Base-by-base conservation (phyloP, 1,140 invertebrate species). In the Cylas formicarius region DNA sequence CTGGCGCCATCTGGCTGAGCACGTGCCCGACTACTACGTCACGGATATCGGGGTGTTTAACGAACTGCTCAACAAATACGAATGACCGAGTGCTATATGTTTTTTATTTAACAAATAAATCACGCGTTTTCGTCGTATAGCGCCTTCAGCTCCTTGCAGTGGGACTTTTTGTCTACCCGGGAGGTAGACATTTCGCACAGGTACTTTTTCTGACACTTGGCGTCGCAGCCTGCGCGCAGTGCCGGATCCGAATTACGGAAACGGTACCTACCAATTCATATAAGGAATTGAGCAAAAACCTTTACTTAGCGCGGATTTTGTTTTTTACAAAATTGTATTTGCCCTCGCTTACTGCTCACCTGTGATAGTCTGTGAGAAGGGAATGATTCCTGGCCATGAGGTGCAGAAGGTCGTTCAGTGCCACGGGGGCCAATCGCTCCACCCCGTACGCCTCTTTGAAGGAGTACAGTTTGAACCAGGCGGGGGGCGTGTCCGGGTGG, bases 381-480 rank as follows among this genome's bases (percentile, higher is more conserved):
- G 31, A 56, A 40, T 36, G 60, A 44, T 50, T 68, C 51, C n/a
- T 52, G 4, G 47, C 70, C 74, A 78, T 76, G 23, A 60, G 53
- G n/a, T 65, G 31, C 1, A 78, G 56, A 29, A 77, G 55, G n/a
- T 61, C 37, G 20, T 73, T 62, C 33, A 79, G 57, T 19, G 70
- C 66, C 2, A 54, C 42, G 0, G 73, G 66, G 3, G 65, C 63
- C 0, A 77, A 60, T 31, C 72, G 67, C 5, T 58, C 23, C 0
- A 84, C 51, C 10, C 66, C 68, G 56, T 78, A 86, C 28, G 72
- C 73, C 26, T 78, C 71, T 53, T 70, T 76, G 44, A 86, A 81
- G 5, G 76, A 74, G 56, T 86, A 87, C 5, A 81, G 70, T 58
- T 76, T 69, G 33, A 70, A 76, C 82, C 84, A 86, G 16, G 67